A percentile compares a stretch with the other conserved stretches of the same genome.
phyloP scores from a whole-genome alignment of 2,888 invertebrate species.

The Leptogaster cylindrica region DNA sequence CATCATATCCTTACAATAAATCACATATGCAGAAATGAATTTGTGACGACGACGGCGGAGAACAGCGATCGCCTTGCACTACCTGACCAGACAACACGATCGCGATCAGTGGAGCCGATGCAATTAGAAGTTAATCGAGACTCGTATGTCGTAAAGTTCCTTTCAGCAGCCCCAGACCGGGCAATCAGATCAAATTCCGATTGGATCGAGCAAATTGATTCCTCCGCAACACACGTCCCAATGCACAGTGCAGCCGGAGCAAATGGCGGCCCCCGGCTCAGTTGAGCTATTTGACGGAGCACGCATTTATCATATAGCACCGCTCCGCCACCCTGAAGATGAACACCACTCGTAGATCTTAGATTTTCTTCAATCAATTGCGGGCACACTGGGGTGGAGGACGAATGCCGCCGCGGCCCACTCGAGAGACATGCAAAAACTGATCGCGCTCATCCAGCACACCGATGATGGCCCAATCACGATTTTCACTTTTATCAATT shows the following conservation, averaged over 20 bases:
- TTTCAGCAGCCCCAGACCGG: constrained; percentile 20
- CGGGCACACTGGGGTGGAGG: constrained; percentile 22
- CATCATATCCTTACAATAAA: no score
- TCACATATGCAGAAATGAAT: no score
- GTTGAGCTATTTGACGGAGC: constrained; percentile 10
- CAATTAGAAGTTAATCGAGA: constrained; percentile 16
- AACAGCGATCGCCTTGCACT: no score
- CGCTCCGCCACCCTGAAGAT: constrained; percentile 31
- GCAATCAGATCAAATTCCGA: constrained; percentile 23
- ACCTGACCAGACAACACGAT: neutral
- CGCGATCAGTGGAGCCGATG: neutral
- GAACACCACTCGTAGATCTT: constrained; percentile 37
- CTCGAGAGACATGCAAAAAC: constrained; percentile 24
- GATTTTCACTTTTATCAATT: constrained; percentile 41
- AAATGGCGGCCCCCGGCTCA: constrained; percentile 11
- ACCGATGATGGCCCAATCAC: constrained; percentile 38
- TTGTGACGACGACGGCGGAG: no score
- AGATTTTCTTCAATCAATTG: constrained; percentile 11
- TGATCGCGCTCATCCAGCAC: constrained; percentile 19
- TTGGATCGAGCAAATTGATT: constrained; percentile 37
- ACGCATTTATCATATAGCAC: constrained; percentile 38
- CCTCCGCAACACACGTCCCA: constrained; percentile 20
- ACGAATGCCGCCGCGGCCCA: constrained; percentile 33
- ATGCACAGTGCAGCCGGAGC: neutral
- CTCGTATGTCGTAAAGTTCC: constrained; percentile 22